Percentiles rank a stretch among this genome's conserved stretches.
phyloP scores from a whole-genome alignment of 2,888 invertebrate genomes.

The Chymomyza amoena region DNA sequence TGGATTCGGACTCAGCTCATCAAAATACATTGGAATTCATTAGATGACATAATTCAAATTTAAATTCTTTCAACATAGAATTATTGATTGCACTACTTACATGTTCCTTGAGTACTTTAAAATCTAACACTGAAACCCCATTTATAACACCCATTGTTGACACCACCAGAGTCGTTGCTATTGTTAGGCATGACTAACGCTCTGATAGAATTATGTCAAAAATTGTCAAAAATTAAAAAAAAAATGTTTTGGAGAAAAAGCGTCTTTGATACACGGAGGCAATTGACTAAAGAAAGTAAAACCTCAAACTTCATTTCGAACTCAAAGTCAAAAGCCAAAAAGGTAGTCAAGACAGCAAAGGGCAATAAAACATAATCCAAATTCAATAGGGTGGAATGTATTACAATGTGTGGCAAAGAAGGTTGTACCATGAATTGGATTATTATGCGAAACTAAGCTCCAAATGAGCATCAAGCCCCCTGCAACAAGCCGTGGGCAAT shows the following conservation, averaged over 20 bases:
- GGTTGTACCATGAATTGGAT: slow-evolving; percentile 50
- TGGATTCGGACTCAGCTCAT: no score
- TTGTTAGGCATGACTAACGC: neutral
- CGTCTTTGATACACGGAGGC: slow-evolving; percentile 14
- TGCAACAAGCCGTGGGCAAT: slow-evolving; percentile 68
- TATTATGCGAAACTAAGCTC: slow-evolving; percentile 68
- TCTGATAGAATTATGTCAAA: neutral
- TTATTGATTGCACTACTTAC: no score
- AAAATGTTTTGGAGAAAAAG: no score
- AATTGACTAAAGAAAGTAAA: slow-evolving; percentile 29
- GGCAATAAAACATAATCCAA: slow-evolving; percentile 66
- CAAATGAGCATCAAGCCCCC: slow-evolving; percentile 31
- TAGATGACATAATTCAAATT: no score
- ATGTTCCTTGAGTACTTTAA: neutral
- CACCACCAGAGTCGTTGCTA: neutral
- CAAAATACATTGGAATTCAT: no score
- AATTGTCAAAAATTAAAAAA: slow-evolving; percentile 2
- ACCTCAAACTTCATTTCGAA: slow-evolving; percentile 4
- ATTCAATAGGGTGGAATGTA: slow-evolving; percentile 71
- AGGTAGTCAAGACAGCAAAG: slow-evolving; percentile 58
- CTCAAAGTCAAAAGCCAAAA: slow-evolving; percentile 34
- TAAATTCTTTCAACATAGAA: no score
- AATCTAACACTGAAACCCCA: neutral
- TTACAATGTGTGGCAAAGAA: slow-evolving; percentile 15
- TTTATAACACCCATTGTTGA: neutral